Evolutionary conservation across 2,888 invertebrate species (phyloP), one percentile per base, ranked within the genome.

Genomic region (Nysson spinosus): DNA sequence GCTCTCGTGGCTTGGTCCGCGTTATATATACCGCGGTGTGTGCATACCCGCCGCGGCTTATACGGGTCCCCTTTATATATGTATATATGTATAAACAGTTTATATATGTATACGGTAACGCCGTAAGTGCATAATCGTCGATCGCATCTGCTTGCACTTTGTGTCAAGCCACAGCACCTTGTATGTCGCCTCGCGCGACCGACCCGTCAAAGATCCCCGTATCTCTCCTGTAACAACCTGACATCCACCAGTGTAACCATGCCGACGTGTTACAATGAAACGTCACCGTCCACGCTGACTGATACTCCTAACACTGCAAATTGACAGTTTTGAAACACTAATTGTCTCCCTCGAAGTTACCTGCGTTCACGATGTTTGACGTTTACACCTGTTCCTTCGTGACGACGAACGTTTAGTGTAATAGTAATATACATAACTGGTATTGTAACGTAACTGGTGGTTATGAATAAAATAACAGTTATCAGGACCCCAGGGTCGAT

Each of bases 131-230:
- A 83, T 85, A 85, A 87, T 86, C 86, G 85, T 75, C 81, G 83
- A 87, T 86, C 85, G 84, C 85, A 86, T 86, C 85, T 86, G 79
- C 82, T 84, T 85, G 85, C 85, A 85, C 85, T 85, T 85, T 85
- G 84, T 82, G 84, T 85, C 85, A 83, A 78, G 78, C 78, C 77
- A 78, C 72, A 77, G 80, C 85, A 85, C 85, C 84, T 84, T 82
- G 81, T 83, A 77, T 68, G 75, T 72, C 75, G 72, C 66, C 46
- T 70, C 47, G 60, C 52, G 63, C 69, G 77, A 69, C 74, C 71
- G 66, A 39, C 56, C 61, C 72, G 73, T 76, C 76, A 79, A 76
- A 75, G 78, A 79, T 78, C 72, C 73, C 66, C 74, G 49, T 67
- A 67, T 67, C 67, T 60, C 42, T 30, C 49, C 60, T 67, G 65